phyloP scores from a whole-genome alignment of 1,140 invertebrate genomes.

The Drosophila murphyi region DNA sequence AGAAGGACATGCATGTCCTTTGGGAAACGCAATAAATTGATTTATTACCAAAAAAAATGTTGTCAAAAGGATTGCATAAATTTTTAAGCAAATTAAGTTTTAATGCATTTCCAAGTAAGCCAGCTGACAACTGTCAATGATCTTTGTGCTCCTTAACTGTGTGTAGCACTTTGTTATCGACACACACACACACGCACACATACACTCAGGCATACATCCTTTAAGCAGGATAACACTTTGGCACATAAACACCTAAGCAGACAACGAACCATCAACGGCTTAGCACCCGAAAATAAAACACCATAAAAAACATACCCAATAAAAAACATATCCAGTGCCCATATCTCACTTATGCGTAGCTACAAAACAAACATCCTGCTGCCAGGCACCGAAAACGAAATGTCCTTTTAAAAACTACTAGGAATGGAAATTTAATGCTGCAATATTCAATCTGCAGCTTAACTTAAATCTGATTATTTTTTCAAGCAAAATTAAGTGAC shows the following conservation, averaged over 20 bases:
- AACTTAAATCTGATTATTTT: too few relatives aligned
- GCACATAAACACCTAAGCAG: constrained; percentile 74
- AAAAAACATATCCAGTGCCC: constrained; percentile 53
- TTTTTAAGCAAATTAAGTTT: constrained; percentile 56
- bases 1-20: constrained; percentile 20
- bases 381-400: constrained; percentile 11
- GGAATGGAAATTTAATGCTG: too few relatives aligned
- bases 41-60: constrained; percentile 61
- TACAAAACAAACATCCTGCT: constrained; percentile 13
- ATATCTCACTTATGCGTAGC: constrained; percentile 50
- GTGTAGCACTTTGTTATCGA: constrained; percentile 37
- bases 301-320: constrained; percentile 58
- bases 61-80: constrained; percentile 61
- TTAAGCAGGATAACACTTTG: constrained; percentile 69
- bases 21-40: constrained; percentile 56
- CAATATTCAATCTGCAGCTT: too few relatives aligned
- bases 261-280: constrained; percentile 70
- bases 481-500: too few relatives aligned
- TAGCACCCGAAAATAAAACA: constrained; percentile 60
- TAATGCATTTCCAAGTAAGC: constrained; percentile 52
- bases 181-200: constrained; percentile 13
- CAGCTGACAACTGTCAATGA: constrained; percentile 37
- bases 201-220: constrained; percentile 48
- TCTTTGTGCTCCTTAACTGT: constrained; percentile 11
- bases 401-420: constrained; percentile 4